A percentile compares a stretch with the other conserved stretches of the same genome.
These are phyloP conservation scores for Telmatherina bonti DNA, from an alignment of 2,797 vertebrate species.

Conservation along the genomic window DNA sequence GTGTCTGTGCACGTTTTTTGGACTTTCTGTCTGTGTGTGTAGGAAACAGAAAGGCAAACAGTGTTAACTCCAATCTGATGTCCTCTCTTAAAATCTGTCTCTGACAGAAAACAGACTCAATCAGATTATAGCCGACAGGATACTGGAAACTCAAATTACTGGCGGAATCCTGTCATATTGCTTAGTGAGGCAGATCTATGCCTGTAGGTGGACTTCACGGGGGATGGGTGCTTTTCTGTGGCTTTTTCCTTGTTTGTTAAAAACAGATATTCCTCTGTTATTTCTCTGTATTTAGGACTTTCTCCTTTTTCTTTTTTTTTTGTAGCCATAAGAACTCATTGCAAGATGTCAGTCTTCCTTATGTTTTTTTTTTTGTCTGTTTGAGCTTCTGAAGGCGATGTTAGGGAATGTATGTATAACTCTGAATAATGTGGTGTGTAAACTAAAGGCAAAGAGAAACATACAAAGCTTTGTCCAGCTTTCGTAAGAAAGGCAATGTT, in stretches of 20 bases:
- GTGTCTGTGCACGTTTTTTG: conserved; percentile 15
- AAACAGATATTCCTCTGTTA: neutral
- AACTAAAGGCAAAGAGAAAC: neutral
- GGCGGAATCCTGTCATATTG: conserved; percentile 42
- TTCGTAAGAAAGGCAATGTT: neutral
- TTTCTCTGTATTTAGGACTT: neutral
- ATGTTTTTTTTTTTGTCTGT: neutral
- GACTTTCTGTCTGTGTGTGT: conserved; percentile 35
- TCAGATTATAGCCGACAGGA: conserved; percentile 55
- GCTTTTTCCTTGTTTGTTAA: conserved; percentile 3
- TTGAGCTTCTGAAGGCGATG: neutral
- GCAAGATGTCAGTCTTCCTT: neutral
- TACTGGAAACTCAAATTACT: conserved; percentile 58
- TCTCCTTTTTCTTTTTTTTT: too few relatives aligned
- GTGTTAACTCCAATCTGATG: conserved; percentile 58
- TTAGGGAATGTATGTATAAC: neutral
- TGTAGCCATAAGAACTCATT: too few relatives aligned
- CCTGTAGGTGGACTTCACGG: conserved; percentile 1
- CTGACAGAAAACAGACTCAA: conserved; percentile 68
- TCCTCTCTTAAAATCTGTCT: conserved; percentile 53
- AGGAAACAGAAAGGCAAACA: conserved; percentile 67
- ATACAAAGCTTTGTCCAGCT: neutral
- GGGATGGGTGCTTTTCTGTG: conserved; percentile 9
- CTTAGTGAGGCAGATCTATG: conserved; percentile 21
- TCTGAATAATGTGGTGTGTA: neutral